Percentiles rank a stretch among this genome's conserved stretches.
phyloP scores from a whole-genome alignment of 1,140 invertebrate species.

The Harlomillsia oculata region DNA sequence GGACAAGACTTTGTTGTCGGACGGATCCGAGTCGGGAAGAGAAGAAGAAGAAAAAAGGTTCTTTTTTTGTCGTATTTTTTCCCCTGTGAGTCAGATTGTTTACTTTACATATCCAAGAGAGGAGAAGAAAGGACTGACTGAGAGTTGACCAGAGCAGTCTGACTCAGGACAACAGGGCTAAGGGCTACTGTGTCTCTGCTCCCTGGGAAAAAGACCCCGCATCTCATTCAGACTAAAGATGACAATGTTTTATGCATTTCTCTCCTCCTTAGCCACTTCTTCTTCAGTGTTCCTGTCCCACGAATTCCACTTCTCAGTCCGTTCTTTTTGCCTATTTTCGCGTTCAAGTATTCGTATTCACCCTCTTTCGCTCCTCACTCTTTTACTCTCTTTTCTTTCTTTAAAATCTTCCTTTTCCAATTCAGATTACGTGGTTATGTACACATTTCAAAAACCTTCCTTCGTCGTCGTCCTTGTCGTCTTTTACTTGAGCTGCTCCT shows the following conservation, averaged over 20 bases:
- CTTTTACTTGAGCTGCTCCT: too few species aligned
- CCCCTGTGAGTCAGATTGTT: too few species aligned
- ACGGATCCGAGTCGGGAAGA: conserved; percentile 6
- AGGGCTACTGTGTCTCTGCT: neutral
- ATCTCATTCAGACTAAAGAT: conserved; percentile 33
- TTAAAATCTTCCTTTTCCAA: conserved; percentile 22
- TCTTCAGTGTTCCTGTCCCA: too few species aligned
- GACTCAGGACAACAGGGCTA: neutral
- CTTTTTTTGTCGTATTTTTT: too few species aligned
- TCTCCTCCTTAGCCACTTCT: conserved; percentile 12
- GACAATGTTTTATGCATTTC: conserved; percentile 37
- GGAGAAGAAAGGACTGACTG: neutral
- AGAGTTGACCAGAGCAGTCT: neutral
- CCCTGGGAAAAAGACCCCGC: conserved; percentile 19
- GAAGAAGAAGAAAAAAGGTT: conserved; percentile 12
- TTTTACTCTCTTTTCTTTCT: too few species aligned
- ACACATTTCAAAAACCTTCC: too few species aligned
- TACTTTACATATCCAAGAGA: conserved; percentile 1
- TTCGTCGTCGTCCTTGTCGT: too few species aligned
- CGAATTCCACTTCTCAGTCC: too few species aligned
- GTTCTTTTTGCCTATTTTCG: neutral
- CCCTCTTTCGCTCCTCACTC: too few species aligned
- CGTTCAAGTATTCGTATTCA: conserved; percentile 14
- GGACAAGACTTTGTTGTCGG: conserved; percentile 10
- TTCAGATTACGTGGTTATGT: conserved; percentile 22